Percentiles rank a stretch among this genome's conserved stretches.
Conservation (phyloP, 2,113 vertebrate genomes). For the Noctilio leporinus region DNA sequence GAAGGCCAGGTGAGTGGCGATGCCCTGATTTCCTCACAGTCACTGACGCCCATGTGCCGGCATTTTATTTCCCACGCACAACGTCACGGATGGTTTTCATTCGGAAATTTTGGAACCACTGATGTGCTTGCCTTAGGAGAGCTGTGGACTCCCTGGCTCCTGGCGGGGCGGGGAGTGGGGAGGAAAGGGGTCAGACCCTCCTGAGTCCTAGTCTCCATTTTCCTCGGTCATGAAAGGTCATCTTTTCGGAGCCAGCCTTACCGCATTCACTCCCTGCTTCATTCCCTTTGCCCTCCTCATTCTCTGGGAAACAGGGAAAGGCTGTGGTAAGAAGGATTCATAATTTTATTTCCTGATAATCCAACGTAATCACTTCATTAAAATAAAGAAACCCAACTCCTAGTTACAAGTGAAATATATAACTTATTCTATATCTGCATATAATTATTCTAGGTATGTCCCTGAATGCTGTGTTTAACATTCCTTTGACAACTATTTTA, state of each 20-base stretch:
- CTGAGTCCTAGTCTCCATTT: not conserved
- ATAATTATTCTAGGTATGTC: constrained; percentile 9
- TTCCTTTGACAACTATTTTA: constrained; percentile 12
- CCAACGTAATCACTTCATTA: constrained; percentile 58
- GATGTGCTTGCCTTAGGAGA: not conserved
- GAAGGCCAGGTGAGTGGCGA: constrained; percentile 68
- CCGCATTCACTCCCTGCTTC: not conserved
- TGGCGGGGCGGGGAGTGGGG: not conserved
- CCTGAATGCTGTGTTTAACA: not conserved
- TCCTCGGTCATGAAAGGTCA: not conserved
- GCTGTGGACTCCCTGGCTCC: too few species aligned
- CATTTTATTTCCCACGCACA: constrained; percentile 28
- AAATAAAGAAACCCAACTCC: constrained; percentile 52
- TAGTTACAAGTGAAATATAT: constrained; percentile 60
- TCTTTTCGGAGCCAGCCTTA: not conserved
- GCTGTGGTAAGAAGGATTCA: constrained; percentile 2
- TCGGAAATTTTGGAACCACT: constrained; percentile 5
- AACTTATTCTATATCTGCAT: not conserved
- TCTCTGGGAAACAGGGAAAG: not conserved
- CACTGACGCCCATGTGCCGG: constrained; percentile 36
- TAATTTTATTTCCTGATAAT: constrained; percentile 64
- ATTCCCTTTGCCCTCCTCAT: not conserved
- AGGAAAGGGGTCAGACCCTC: not conserved
- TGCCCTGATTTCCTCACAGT: constrained; percentile 40
- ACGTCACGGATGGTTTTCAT: constrained; percentile 53